Conservation (phyloP, 2,888 invertebrate species). For the Schizotus pectinicornis region DNA sequence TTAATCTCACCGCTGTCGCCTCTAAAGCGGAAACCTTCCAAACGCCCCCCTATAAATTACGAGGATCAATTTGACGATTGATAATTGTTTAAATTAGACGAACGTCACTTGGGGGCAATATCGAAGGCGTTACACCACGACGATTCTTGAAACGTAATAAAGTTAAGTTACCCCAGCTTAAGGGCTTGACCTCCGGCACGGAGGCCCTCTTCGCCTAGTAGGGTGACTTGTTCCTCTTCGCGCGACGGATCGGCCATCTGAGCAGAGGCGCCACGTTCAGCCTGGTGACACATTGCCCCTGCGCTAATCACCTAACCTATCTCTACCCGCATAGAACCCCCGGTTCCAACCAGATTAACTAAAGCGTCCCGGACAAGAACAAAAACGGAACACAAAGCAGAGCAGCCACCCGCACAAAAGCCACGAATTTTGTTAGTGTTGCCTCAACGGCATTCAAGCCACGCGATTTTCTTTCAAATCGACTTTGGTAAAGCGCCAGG, state of each 20-base stretch:
- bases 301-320: constrained; percentile 34
- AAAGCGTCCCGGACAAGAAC: not conserved
- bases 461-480: not conserved
- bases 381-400: not conserved
- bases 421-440: no score
- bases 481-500: not conserved
- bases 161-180: constrained; percentile 90
- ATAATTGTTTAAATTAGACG: constrained; percentile 2
- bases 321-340: constrained; percentile 24
- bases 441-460: no score
- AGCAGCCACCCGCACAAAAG: no score
- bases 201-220: constrained; percentile 95
- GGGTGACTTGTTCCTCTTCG: constrained; percentile 94
- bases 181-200: constrained; percentile 95
- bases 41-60: no score
- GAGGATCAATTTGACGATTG: not conserved
- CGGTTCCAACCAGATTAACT: constrained; percentile 13
- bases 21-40: no score
- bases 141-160: constrained; percentile 24
- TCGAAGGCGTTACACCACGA: constrained; percentile 8
- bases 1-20: no score
- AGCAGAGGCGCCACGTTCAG: constrained; percentile 67
- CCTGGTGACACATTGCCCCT: constrained; percentile 70
- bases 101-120: not conserved
- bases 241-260: constrained; percentile 98